Evolutionary conservation across 2,888 invertebrate species (phyloP).

Genomic region (Drosophila histrio): DNA sequence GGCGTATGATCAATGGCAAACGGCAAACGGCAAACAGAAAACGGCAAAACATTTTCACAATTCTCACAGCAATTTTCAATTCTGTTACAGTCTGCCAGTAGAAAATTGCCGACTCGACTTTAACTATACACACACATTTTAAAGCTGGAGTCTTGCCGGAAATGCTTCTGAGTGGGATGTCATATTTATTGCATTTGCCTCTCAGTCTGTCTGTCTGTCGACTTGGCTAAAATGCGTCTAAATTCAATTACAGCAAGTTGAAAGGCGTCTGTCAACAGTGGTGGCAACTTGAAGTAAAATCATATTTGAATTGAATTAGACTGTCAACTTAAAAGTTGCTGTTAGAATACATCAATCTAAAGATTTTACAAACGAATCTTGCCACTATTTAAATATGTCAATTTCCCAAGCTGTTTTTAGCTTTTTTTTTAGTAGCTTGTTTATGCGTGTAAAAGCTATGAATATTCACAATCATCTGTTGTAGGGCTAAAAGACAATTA

Average conservation of each 20-base stretch:
- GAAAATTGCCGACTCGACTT: conserved; percentile 18
- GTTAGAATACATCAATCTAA: no score
- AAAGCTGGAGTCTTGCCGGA: conserved; percentile 38
- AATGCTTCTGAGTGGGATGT: conserved; percentile 54
- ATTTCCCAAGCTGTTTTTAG: no score
- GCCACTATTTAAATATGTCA: no score
- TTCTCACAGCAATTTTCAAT: neutral
- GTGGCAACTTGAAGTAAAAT: neutral
- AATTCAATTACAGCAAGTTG: conserved; percentile 3
- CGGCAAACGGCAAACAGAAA: neutral
- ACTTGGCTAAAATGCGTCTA: conserved; percentile 5
- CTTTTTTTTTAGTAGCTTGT: no score
- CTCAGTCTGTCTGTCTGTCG: conserved; percentile 8
- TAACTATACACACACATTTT: conserved; percentile 15
- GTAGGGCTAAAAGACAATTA: no score
- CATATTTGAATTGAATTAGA: neutral
- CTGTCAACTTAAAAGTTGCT: neutral
- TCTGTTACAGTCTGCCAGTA: conserved; percentile 11
- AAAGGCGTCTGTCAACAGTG: neutral
- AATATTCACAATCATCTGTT: no score
- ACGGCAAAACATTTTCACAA: conserved; percentile 9
- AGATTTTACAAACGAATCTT: no score
- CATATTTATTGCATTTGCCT: conserved; percentile 35
- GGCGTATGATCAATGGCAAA: conserved; percentile 51
- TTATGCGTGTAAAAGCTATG: no score